A percentile compares a stretch with the other conserved stretches of the same genome.
phyloP scores from a whole-genome alignment of 1,140 invertebrate genomes.

The Caerostris darwini region DNA sequence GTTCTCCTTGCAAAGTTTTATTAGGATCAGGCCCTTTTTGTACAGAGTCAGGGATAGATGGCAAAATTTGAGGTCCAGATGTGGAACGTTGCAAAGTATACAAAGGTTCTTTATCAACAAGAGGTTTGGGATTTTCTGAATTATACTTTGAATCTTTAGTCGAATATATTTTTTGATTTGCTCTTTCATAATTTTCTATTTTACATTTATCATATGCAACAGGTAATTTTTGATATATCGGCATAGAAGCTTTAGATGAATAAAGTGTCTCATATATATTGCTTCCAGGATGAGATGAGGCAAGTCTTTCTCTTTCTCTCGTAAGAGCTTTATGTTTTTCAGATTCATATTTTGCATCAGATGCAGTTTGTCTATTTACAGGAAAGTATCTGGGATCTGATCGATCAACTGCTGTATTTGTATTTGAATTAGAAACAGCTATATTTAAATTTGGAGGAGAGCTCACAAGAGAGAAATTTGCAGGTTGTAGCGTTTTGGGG shows the following conservation, averaged over 20 bases:
- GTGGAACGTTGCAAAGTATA: constrained; percentile 68
- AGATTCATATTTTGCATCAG: constrained; percentile 68
- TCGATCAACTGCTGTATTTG: constrained; percentile 25
- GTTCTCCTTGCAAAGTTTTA: constrained; percentile 21
- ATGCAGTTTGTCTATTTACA: constrained; percentile 70
- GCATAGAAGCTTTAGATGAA: constrained; percentile 24
- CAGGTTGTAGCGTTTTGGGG: neutral
- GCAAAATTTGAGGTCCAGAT: constrained; percentile 68
- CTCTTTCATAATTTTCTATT: constrained; percentile 52
- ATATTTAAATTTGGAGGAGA: constrained; percentile 47
- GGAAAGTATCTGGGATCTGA: constrained; percentile 76
- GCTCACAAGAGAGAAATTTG: constrained; percentile 42
- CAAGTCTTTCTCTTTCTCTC: constrained; percentile 42
- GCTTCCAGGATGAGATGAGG: neutral
- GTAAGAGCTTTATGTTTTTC: constrained; percentile 67
- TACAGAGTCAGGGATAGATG: neutral
- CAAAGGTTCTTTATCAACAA: constrained; percentile 54
- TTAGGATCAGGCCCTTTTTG: constrained; percentile 50
- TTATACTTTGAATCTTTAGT: constrained; percentile 51
- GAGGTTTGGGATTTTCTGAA: constrained; percentile 32
- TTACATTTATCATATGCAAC: constrained; percentile 61
- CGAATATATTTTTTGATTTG: neutral
- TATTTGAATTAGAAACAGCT: constrained; percentile 6
- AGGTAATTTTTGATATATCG: constrained; percentile 62
- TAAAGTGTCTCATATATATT: constrained; percentile 66